phyloP scores from a whole-genome alignment of 2,113 vertebrate species.

The Lonchura striata region DNA sequence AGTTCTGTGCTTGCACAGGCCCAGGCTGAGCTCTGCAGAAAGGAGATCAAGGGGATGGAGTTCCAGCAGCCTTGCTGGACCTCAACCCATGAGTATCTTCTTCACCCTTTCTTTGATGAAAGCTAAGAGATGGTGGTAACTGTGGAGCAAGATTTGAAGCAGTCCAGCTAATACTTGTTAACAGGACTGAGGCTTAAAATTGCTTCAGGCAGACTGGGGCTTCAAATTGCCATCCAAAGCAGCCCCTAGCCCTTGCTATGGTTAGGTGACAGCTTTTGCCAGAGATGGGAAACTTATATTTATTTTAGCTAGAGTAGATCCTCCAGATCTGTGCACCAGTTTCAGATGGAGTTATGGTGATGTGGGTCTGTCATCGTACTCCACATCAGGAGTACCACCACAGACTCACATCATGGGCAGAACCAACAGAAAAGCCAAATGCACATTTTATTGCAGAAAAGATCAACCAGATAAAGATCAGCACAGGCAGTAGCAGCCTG shows the following conservation, averaged over 20 bases:
- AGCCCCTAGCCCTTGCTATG: background rate
- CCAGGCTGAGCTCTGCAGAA: background rate
- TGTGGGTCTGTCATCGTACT: background rate
- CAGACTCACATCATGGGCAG: background rate
- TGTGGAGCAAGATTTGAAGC: background rate
- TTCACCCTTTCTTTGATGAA: background rate
- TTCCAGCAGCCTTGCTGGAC: background rate
- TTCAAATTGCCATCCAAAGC: background rate
- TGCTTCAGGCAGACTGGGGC: background rate
- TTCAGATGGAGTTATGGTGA: background rate
- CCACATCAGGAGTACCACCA: background rate
- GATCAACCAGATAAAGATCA: background rate
- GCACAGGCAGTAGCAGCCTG: background rate
- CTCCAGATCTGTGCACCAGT: background rate
- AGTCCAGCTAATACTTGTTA: background rate
- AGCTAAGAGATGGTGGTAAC: background rate
- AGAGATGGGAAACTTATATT: background rate
- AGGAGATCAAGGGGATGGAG: background rate
- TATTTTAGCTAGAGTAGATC: background rate
- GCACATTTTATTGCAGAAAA: background rate
- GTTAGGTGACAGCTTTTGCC: background rate
- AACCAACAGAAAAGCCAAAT: background rate
- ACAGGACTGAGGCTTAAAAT: background rate
- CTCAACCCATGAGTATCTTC: background rate
- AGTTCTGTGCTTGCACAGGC: background rate